These are phyloP conservation scores for Microtus agrestis DNA, from an alignment of 2,797 vertebrate species.

Conservation along the genomic window DNA sequence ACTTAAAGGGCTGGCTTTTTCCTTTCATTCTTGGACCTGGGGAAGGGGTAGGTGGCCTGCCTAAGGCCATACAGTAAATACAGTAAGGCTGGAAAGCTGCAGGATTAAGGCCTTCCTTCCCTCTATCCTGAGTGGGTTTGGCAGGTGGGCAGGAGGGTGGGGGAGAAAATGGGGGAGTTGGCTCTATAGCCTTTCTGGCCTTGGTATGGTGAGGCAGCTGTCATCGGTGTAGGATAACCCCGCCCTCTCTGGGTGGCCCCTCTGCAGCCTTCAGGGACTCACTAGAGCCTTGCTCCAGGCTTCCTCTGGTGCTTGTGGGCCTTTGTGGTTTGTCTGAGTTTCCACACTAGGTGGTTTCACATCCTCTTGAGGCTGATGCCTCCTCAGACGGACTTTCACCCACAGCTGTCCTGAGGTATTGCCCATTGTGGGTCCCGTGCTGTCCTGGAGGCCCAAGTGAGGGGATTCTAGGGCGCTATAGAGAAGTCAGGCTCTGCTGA, in stretches of 20 bases:
- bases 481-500: not conserved
- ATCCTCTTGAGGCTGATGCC: not conserved
- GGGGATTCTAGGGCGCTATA: not conserved
- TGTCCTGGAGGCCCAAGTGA: no score
- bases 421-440: not conserved
- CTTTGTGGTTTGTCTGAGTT: conserved; percentile 26
- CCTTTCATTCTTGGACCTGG: no score
- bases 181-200: not conserved
- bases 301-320: not conserved
- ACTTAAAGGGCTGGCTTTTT: not conserved
- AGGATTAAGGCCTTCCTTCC: not conserved
- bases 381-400: not conserved
- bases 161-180: not conserved
- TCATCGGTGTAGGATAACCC: not conserved
- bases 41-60: not conserved
- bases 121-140: not conserved
- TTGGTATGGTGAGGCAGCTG: not conserved
- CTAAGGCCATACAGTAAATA: not conserved
- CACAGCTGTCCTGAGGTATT: not conserved
- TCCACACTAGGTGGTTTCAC: conserved; percentile 30
- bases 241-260: not conserved
- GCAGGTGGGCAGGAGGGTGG: not conserved
- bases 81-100: not conserved
- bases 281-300: not conserved
- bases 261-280: not conserved